Evolutionary conservation across 2,113 vertebrate species (phyloP).

Genomic region (Pandion haliaetus): DNA sequence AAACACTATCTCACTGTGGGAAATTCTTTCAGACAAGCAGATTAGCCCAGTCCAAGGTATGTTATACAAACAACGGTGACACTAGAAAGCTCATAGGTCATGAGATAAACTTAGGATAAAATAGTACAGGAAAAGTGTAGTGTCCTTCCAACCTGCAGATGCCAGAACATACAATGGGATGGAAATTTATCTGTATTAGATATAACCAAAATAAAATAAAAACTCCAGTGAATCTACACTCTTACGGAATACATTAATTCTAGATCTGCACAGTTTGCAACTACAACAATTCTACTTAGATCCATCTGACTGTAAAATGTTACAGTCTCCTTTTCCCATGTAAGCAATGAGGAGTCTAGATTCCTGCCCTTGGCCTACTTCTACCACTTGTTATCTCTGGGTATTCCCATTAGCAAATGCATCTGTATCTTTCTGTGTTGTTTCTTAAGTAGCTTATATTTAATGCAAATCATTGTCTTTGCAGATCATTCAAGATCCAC

Average conservation of each 20-base stretch:
- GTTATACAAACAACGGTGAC: conserved; percentile 26
- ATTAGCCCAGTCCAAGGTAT: conserved; percentile 25
- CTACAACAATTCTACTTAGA: background rate
- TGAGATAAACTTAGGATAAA: conserved; percentile 23
- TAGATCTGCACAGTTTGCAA: background rate
- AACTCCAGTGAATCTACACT: background rate
- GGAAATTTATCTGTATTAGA: background rate
- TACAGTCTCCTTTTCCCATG: background rate
- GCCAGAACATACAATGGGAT: background rate
- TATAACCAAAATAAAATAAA: background rate
- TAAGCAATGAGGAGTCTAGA: background rate
- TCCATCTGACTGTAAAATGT: background rate
- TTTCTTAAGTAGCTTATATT: background rate
- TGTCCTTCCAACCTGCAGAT: background rate
- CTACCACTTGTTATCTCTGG: background rate
- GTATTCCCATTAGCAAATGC: background rate
- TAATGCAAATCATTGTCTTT: background rate
- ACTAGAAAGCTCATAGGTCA: conserved; percentile 16
- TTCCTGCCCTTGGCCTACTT: background rate
- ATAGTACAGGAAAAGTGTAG: background rate
- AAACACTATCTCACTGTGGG: conserved; percentile 42
- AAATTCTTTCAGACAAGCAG: conserved; percentile 55
- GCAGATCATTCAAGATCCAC: background rate
- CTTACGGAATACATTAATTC: background rate
- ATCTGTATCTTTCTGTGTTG: background rate